These are phyloP conservation scores for Neoaliturus tenellus DNA, from an alignment of 2,888 invertebrate species.

Conservation along the genomic window DNA sequence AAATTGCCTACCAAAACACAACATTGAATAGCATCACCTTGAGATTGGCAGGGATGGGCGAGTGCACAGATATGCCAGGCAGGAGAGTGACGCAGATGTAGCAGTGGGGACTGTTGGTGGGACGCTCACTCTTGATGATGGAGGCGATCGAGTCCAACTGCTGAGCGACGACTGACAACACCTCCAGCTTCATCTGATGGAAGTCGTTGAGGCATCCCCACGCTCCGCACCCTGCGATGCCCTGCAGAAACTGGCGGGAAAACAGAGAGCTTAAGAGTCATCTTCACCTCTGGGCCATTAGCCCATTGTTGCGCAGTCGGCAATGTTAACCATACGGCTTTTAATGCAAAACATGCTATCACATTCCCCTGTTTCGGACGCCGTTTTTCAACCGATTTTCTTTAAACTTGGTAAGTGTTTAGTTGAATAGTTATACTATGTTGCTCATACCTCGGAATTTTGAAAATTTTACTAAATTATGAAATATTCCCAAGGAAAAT, in stretches of 20 bases:
- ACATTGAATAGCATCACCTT: constrained; percentile 75
- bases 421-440: too few species aligned
- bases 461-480: too few species aligned
- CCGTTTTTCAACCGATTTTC: too few species aligned
- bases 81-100: constrained; percentile 90
- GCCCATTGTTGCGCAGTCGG: too few species aligned
- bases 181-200: constrained; percentile 89
- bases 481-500: too few species aligned
- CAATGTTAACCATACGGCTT: too few species aligned
- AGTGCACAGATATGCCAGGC: constrained; percentile 87
- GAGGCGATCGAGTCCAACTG: constrained; percentile 88
- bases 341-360: too few species aligned
- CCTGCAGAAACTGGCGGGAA: constrained; percentile 72
- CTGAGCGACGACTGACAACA: constrained; percentile 90
- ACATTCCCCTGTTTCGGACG: too few species aligned
- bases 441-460: too few species aligned
- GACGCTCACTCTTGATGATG: constrained; percentile 83
- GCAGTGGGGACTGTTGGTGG: constrained; percentile 84
- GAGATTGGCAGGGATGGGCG: constrained; percentile 91
- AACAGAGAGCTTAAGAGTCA: too few species aligned
- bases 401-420: too few species aligned
- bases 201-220: constrained; percentile 95
- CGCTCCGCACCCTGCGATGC: constrained; percentile 87
- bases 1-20: background rate
- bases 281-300: too few species aligned